phyloP scores from a whole-genome alignment of 2,888 invertebrate genomes.

The Aleiodes alternator region DNA sequence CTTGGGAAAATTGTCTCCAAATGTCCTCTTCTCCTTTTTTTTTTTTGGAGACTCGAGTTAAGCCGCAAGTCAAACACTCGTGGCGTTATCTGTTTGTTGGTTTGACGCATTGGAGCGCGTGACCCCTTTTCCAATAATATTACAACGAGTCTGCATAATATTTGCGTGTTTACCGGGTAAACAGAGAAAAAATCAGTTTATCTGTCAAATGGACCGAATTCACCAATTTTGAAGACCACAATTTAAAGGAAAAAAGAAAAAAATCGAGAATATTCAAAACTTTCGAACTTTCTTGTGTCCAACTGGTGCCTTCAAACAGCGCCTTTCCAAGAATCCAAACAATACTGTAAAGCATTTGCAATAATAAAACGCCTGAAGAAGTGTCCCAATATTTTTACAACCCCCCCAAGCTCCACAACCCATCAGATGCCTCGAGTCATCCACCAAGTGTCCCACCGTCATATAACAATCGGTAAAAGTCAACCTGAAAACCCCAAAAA shows the following conservation, averaged over 20 bases:
- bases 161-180: constrained; percentile 59
- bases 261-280: background rate
- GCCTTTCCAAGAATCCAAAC: constrained; percentile 32
- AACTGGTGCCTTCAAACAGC: constrained; percentile 45
- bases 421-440: constrained; percentile 1
- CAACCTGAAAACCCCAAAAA: constrained; percentile 62
- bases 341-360: constrained; percentile 5
- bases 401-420: constrained; percentile 5
- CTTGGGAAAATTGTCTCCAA: background rate
- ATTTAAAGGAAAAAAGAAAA: too few relatives aligned
- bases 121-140: constrained; percentile 59
- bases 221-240: too few relatives aligned
- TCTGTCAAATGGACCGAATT: too few relatives aligned
- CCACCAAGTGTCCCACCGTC: background rate
- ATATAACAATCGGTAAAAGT: constrained; percentile 53
- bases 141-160: constrained; percentile 64
- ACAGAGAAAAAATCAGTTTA: too few relatives aligned
- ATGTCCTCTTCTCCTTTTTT: background rate
- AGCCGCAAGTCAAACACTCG: constrained; percentile 64
- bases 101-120: constrained; percentile 50
- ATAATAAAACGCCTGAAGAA: constrained; percentile 14
- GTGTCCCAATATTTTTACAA: constrained; percentile 50
- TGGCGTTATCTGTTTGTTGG: constrained; percentile 66
- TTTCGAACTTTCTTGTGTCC: background rate
- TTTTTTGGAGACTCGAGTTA: constrained; percentile 45